Percentiles rank a stretch among this genome's conserved stretches.
phyloP scores from a whole-genome alignment of 2,888 invertebrate species.

The Plebejus anna region DNA sequence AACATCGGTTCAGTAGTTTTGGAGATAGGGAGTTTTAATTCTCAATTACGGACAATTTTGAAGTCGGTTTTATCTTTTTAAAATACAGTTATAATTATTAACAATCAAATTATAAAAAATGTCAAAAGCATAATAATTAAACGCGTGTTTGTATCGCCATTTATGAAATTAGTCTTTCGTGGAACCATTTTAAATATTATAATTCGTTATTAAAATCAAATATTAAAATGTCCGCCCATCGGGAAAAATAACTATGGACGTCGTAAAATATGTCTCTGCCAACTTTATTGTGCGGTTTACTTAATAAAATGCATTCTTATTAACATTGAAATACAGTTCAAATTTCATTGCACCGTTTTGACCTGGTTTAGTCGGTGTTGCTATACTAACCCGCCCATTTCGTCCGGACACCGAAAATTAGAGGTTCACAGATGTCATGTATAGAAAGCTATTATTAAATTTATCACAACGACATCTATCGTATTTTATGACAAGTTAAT shows the following conservation, averaged over 20 bases:
- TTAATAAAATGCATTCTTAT: constrained; percentile 27
- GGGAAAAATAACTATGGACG: constrained; percentile 52
- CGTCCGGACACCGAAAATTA: constrained; percentile 52
- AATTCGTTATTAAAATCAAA: constrained; percentile 48
- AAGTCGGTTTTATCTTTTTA: too few relatives aligned
- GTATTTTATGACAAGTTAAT: constrained; percentile 34
- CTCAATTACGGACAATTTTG: too few relatives aligned
- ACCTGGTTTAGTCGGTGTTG: constrained; percentile 1
- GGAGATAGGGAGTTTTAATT: too few relatives aligned
- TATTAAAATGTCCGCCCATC: constrained; percentile 55
- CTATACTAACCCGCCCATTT: constrained; percentile 47
- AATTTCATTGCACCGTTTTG: constrained; percentile 24
- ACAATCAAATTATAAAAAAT: constrained; percentile 22
- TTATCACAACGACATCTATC: constrained; percentile 44
- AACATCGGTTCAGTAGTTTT: too few relatives aligned
- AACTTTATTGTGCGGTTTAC: constrained; percentile 33
- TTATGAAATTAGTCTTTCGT: constrained; percentile 25
- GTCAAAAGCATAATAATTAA: constrained; percentile 26
- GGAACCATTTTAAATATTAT: constrained; percentile 38
- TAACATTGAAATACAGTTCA: constrained; percentile 33
- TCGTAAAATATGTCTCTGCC: constrained; percentile 49
- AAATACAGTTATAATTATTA: neutral
- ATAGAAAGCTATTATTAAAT: constrained; percentile 57
- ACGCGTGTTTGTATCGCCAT: constrained; percentile 20
- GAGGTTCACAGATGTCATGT: constrained; percentile 60